phyloP scores from a whole-genome alignment of 2,888 invertebrate species.

The Marasmarcha lunaedactyla region DNA sequence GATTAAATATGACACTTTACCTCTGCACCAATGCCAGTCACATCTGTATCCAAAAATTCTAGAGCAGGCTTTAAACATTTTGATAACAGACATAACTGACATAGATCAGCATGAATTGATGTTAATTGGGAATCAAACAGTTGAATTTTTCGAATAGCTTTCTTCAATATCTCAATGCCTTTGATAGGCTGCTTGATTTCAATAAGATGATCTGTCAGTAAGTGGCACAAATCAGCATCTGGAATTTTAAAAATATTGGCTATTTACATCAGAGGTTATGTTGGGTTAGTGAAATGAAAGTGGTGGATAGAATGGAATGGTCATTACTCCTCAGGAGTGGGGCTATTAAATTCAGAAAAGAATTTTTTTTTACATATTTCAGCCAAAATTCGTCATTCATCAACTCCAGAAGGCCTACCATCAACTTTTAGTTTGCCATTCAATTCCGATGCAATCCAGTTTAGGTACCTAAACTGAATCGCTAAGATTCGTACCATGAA shows the following conservation, averaged over 20 bases:
- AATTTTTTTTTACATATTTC: too few species aligned
- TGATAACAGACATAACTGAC: slow-evolving; percentile 89
- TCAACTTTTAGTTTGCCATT: too few species aligned
- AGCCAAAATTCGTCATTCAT: too few species aligned
- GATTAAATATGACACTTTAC: slow-evolving; percentile 60
- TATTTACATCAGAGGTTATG: too few species aligned
- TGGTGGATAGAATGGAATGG: too few species aligned
- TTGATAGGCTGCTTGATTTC: slow-evolving; percentile 82
- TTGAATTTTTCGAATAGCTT: slow-evolving; percentile 90
- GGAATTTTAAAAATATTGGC: slow-evolving; percentile 20
- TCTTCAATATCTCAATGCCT: slow-evolving; percentile 85
- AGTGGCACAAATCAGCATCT: slow-evolving; percentile 93
- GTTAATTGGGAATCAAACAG: slow-evolving; percentile 90
- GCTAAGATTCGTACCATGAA: too few species aligned
- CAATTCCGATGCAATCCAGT: too few species aligned
- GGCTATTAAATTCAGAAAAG: too few species aligned
- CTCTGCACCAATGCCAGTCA: slow-evolving; percentile 91
- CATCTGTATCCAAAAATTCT: slow-evolving; percentile 88
- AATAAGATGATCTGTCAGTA: slow-evolving; percentile 82
- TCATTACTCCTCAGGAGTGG: too few species aligned
- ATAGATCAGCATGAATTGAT: slow-evolving; percentile 93
- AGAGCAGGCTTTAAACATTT: slow-evolving; percentile 94
- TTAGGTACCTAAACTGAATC: too few species aligned
- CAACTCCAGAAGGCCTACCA: too few species aligned
- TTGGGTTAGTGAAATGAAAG: too few species aligned